Evolutionary conservation across 2,797 vertebrate genomes (phyloP).

Genomic region (Pterois miles): DNA sequence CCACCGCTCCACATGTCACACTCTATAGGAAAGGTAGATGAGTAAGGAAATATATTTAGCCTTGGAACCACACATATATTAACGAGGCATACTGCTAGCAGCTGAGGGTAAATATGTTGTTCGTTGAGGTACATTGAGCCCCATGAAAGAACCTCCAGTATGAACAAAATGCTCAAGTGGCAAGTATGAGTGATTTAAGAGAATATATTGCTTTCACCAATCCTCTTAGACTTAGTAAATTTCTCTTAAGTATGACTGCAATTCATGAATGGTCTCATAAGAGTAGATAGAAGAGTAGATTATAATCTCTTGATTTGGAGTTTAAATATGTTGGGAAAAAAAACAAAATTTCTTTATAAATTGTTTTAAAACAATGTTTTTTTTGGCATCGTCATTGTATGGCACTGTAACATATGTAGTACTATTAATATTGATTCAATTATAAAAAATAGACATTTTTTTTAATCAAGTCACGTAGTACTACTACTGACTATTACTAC

Average conservation of each 20-base stretch:
- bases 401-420: not conserved
- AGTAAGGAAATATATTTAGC: conserved; percentile 45
- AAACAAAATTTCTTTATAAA: too few species aligned
- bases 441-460: not conserved
- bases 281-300: not conserved
- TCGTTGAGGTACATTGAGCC: conserved; percentile 7
- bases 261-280: not conserved
- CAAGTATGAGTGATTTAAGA: not conserved
- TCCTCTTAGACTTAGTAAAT: not conserved
- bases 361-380: too few species aligned
- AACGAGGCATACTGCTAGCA: conserved; percentile 10
- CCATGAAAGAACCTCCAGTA: conserved; percentile 5
- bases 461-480: not conserved
- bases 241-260: not conserved
- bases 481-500: too few species aligned
- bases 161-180: not conserved
- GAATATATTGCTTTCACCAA: not conserved
- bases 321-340: not conserved
- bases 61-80: conserved; percentile 27
- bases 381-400: too few species aligned
- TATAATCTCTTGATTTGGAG: not conserved
- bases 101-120: conserved; percentile 27
- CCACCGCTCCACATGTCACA: conserved; percentile 39
- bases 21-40: conserved; percentile 29
- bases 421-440: not conserved